phyloP scores from a whole-genome alignment of 2,797 vertebrate genomes.

The Coendou prehensilis region DNA sequence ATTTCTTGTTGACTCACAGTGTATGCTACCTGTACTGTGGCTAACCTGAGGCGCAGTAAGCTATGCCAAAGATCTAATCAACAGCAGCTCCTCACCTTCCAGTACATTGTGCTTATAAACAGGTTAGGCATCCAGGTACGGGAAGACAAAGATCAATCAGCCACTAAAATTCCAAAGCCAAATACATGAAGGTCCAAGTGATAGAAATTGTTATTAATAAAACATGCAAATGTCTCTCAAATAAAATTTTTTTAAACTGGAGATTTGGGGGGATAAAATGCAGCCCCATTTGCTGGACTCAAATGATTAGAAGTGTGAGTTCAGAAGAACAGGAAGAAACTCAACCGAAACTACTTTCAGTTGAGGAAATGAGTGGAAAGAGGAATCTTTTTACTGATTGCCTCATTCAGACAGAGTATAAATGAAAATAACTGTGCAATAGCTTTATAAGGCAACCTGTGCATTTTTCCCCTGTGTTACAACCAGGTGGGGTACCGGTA shows the following conservation, averaged over 20 bases:
- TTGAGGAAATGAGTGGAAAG: not conserved
- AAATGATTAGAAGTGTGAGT: not conserved
- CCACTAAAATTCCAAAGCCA: slow-evolving; percentile 42
- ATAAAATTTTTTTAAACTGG: not conserved
- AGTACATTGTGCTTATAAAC: not conserved
- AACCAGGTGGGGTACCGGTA: not conserved
- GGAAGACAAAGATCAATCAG: not conserved
- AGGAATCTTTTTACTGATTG: not conserved
- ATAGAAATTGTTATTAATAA: slow-evolving; percentile 41
- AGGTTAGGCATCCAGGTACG: not conserved
- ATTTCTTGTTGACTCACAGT: not conserved
- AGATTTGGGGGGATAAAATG: not conserved
- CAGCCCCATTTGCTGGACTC: slow-evolving; percentile 5
- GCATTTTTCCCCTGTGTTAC: not conserved
- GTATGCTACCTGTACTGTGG: not conserved
- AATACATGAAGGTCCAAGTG: not conserved
- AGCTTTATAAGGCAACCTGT: not conserved
- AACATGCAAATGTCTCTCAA: not conserved
- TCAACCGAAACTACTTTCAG: not conserved
- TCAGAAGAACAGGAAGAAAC: slow-evolving; percentile 46
- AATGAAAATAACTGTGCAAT: not conserved
- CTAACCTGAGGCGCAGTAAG: not conserved
- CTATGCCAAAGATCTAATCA: not conserved
- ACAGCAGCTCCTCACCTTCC: not conserved
- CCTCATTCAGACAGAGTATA: slow-evolving; percentile 7